phyloP scores from a whole-genome alignment of 1,140 invertebrate genomes.

The Brachionus manjavacas region DNA sequence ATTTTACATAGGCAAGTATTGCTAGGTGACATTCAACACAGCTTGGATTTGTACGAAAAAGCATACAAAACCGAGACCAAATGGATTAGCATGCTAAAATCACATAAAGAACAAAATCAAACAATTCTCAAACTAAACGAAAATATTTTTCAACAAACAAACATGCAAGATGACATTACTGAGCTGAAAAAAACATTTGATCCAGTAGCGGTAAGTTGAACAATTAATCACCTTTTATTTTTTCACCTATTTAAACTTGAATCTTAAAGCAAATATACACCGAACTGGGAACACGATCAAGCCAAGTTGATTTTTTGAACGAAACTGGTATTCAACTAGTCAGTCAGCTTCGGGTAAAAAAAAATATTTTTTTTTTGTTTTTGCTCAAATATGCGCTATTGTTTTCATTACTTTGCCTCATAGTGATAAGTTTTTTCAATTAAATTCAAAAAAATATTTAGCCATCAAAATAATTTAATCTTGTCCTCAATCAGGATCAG shows the following conservation, averaged over 20 bases:
- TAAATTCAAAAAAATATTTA: background rate
- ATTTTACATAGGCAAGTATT: conserved; percentile 12
- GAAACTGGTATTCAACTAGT: conserved; percentile 36
- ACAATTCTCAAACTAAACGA: conserved; percentile 2
- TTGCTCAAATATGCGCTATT: background rate
- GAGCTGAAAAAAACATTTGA: conserved; percentile 20
- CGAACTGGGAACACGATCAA: conserved; percentile 9
- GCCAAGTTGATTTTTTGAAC: conserved; percentile 9
- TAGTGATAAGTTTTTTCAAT: background rate
- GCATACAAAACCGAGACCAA: background rate
- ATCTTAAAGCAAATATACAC: conserved; percentile 9
- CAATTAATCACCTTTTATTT: background rate
- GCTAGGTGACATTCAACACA: conserved; percentile 15
- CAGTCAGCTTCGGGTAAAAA: background rate
- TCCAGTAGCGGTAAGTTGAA: background rate
- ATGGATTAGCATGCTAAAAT: conserved; percentile 4
- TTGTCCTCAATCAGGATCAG: background rate
- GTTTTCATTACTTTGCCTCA: background rate
- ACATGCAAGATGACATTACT: conserved; percentile 25
- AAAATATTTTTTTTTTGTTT: background rate
- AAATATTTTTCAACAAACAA: conserved; percentile 6
- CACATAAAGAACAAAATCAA: conserved; percentile 1
- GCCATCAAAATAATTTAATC: background rate
- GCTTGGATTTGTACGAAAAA: conserved; percentile 21
- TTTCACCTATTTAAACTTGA: conserved; percentile 21